Conservation (phyloP, 2,888 invertebrate species). For the Gymnocheta viridis region DNA sequence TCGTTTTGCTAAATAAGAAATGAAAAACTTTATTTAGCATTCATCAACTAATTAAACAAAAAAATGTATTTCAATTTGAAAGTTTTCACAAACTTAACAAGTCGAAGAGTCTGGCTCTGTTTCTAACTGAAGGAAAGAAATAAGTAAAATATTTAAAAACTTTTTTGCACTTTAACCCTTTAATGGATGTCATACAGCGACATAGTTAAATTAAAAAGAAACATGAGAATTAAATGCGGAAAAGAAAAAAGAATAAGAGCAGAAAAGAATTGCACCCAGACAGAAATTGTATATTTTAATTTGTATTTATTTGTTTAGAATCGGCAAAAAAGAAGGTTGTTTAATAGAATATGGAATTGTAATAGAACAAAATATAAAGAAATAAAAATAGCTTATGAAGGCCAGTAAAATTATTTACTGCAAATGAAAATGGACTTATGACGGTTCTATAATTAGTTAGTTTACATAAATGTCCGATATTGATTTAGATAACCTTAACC, state of each 20-base stretch:
- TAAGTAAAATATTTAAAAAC: slow-evolving; percentile 18
- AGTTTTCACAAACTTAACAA: slow-evolving; percentile 35
- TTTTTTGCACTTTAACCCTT: slow-evolving; percentile 63
- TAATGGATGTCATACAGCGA: slow-evolving; percentile 46
- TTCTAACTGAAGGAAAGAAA: slow-evolving; percentile 5
- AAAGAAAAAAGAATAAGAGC: slow-evolving; percentile 19
- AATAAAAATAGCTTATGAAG: neutral
- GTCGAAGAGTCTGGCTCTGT: neutral
- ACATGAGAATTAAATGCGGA: slow-evolving; percentile 34
- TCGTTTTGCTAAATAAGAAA: neutral
- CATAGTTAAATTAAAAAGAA: slow-evolving; percentile 27
- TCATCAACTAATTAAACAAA: slow-evolving; percentile 50
- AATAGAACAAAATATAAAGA: neutral
- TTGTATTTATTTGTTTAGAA: slow-evolving; percentile 46
- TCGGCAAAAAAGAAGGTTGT: neutral
- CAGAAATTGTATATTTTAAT: slow-evolving; percentile 39
- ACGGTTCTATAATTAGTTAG: neutral
- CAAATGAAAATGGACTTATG: neutral
- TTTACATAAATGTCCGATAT: neutral
- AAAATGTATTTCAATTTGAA: slow-evolving; percentile 34
- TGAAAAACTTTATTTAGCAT: slow-evolving; percentile 16
- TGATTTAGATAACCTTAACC: neutral
- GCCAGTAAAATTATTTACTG: neutral
- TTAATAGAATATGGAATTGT: neutral
- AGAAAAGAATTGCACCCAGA: slow-evolving; percentile 24